Percentiles rank a stretch among this genome's conserved stretches.
Conservation (phyloP, 2,888 invertebrate species). For the Micoletzkya japonica region DNA sequence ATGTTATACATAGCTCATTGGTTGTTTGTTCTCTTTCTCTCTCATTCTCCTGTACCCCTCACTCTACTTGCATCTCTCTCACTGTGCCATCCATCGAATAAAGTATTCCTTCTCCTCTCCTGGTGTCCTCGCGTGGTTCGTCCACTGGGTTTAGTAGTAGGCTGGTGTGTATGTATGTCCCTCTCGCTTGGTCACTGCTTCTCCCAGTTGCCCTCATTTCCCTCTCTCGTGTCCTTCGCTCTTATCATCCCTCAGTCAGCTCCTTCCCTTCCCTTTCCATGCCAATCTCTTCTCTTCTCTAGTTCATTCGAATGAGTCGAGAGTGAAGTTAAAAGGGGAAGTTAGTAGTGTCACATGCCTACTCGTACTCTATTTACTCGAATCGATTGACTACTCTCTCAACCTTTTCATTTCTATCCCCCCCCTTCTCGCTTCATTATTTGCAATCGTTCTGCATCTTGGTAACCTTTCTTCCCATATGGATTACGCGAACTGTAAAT, state of each 20-base stretch:
- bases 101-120: no score
- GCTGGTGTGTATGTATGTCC: no score
- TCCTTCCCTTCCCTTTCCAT: not conserved
- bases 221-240: not conserved
- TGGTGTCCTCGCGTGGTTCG: no score
- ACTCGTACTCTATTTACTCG: not conserved
- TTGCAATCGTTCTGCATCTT: conserved; percentile 15
- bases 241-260: not conserved
- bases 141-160: no score
- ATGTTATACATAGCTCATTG: no score
- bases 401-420: no score
- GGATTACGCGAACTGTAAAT: no score
- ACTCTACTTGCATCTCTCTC: not conserved
- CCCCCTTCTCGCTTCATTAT: not conserved
- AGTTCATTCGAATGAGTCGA: not conserved
- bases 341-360: no score
- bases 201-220: not conserved
- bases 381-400: not conserved
- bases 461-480: no score
- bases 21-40: not conserved
- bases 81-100: no score
- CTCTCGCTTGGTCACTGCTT: not conserved
- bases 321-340: no score
- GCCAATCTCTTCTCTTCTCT: not conserved
- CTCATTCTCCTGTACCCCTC: not conserved